phyloP scores from a whole-genome alignment of 2,888 invertebrate genomes.

The Melieria picta region DNA sequence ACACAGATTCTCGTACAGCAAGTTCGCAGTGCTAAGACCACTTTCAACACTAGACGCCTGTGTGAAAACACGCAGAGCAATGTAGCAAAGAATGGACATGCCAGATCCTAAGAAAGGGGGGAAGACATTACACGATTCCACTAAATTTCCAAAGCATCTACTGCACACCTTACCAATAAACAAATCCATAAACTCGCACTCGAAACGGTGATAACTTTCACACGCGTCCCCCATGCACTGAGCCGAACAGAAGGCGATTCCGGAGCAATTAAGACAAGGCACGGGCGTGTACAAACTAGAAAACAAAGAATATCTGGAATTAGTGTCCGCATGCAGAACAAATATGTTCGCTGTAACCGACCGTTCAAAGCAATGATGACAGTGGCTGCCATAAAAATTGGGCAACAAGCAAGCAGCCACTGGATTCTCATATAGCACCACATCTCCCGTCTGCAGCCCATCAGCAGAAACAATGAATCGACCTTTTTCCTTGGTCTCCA shows the following conservation, averaged over 20 bases:
- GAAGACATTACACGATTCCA: background rate
- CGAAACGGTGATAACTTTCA: conserved; percentile 76
- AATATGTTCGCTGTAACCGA: conserved; percentile 51
- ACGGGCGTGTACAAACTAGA: conserved; percentile 73
- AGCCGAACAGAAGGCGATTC: conserved; percentile 79
- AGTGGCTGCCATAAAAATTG: conserved; percentile 80
- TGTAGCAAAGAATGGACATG: conserved; percentile 81
- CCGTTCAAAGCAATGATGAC: conserved; percentile 83
- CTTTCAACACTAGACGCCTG: conserved; percentile 68
- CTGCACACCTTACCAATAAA: conserved; percentile 72
- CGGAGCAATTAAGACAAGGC: conserved; percentile 78
- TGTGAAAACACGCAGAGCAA: conserved; percentile 81
- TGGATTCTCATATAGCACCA: conserved; percentile 77
- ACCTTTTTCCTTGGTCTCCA: conserved; percentile 72
- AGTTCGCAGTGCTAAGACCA: conserved; percentile 61
- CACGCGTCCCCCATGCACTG: conserved; percentile 74
- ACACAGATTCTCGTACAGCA: conserved; percentile 74
- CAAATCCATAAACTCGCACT: conserved; percentile 79
- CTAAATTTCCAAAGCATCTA: background rate
- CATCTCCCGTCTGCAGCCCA: conserved; percentile 73
- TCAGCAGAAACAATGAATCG: conserved; percentile 75
- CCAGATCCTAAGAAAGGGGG: conserved; percentile 72
- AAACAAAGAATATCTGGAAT: background rate
- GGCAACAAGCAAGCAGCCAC: conserved; percentile 79
- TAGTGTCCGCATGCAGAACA: background rate